A percentile compares a stretch with the other conserved stretches of the same genome.
Evolutionary conservation across 2,888 invertebrate genomes (phyloP).

Genomic region (Tinea semifulvella): DNA sequence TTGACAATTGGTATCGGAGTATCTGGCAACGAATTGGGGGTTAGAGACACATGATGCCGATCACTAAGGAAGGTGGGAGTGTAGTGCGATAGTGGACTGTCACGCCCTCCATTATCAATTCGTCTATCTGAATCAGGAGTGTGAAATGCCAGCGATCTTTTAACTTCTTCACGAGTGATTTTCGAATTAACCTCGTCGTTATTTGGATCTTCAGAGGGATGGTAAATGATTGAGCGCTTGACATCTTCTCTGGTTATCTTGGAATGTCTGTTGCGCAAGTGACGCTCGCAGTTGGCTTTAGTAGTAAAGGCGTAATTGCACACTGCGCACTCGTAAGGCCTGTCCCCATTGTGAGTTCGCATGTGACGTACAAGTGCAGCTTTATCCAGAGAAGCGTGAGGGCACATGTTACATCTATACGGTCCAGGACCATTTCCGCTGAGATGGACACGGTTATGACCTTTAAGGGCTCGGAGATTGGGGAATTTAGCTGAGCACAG

Average conservation of each 20-base stretch:
- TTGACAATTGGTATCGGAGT: constrained; percentile 37
- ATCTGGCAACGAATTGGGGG: constrained; percentile 44
- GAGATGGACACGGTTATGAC: constrained; percentile 88
- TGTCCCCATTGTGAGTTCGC: constrained; percentile 93
- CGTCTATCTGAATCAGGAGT: constrained; percentile 60
- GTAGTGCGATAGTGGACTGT: constrained; percentile 53
- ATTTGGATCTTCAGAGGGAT: constrained; percentile 85
- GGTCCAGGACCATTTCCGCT: constrained; percentile 80
- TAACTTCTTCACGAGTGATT: constrained; percentile 61
- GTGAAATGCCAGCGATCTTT: constrained; percentile 63
- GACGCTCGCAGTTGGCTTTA: constrained; percentile 96
- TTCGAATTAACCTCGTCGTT: constrained; percentile 75
- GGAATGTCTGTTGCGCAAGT: constrained; percentile 89
- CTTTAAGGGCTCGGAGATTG: constrained; percentile 88
- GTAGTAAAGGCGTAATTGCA: constrained; percentile 97
- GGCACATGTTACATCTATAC: constrained; percentile 93
- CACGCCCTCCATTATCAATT: constrained; percentile 44
- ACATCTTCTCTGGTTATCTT: constrained; percentile 89
- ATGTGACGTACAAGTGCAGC: constrained; percentile 91
- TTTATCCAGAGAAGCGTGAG: constrained; percentile 89
- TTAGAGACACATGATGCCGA: constrained; percentile 48
- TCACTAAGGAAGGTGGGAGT: constrained; percentile 52
- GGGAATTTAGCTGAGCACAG: constrained; percentile 89
- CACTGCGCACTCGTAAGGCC: constrained; percentile 94
- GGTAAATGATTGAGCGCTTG: constrained; percentile 86